phyloP scores from a whole-genome alignment of 2,113 vertebrate species.

The Bothrops jararaca region DNA sequence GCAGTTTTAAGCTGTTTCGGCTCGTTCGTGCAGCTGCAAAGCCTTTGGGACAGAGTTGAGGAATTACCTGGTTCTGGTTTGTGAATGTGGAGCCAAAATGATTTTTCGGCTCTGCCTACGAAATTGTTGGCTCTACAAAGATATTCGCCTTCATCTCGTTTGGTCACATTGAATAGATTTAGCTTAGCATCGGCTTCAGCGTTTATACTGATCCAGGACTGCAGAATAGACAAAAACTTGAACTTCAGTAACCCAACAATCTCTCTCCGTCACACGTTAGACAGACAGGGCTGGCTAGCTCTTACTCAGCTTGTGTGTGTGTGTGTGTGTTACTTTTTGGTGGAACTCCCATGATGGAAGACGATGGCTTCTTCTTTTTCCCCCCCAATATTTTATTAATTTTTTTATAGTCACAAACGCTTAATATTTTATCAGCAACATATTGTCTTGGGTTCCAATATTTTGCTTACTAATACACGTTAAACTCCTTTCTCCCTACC shows the following conservation, averaged over 20 bases:
- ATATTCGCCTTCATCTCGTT: slow-evolving; percentile 89
- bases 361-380: not conserved
- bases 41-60: slow-evolving; percentile 78
- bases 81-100: slow-evolving; percentile 93
- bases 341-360: not conserved
- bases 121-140: slow-evolving; percentile 96
- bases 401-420: too few relatives aligned
- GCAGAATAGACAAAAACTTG: slow-evolving; percentile 78
- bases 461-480: too few relatives aligned
- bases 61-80: slow-evolving; percentile 88
- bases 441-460: too few relatives aligned
- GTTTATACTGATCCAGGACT: slow-evolving; percentile 88
- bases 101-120: slow-evolving; percentile 95
- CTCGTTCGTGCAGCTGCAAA: slow-evolving; percentile 66
- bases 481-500: too few relatives aligned
- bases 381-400: too few relatives aligned
- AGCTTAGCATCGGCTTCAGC: slow-evolving; percentile 86
- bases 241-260: slow-evolving; percentile 74
- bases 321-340: not conserved
- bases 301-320: not conserved
- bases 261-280: slow-evolving; percentile 50
- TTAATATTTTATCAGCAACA: too few relatives aligned
- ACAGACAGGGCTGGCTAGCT: slow-evolving; percentile 38
- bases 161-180: slow-evolving; percentile 93
- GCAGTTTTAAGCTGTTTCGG: slow-evolving; percentile 63